Evolutionary conservation across 2,113 vertebrate genomes (phyloP), one percentile per base, ranked within the genome.

Genomic region (Zosterops lateralis): DNA sequence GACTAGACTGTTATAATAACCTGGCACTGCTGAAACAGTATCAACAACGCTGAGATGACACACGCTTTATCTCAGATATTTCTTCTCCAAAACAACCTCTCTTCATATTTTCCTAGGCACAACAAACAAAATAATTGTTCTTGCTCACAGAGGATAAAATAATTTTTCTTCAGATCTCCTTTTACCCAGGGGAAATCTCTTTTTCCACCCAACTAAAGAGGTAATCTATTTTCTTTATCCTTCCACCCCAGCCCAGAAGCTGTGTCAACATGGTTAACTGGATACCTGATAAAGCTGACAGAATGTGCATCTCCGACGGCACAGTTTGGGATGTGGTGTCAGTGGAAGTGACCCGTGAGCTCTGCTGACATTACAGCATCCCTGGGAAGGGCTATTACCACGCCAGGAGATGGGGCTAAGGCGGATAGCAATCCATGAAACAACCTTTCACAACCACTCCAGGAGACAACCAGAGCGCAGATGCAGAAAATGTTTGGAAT

Each of bases 161-260:
- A 86, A 70, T 92, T 96, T 96, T 95, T 76, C 91, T 83, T 91
- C 54, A 67, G 85, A 82, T 95, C 76, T 80, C 78, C 73, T 47
- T 92, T 81, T 60, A 92, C 93, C 68, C 79, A 70, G 31, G 93
- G 95, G 96, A 97, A 96, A 95, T 92, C 62, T 96, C 95, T 91
- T 87, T 93, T 95, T 90, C 88, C 88, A 92, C 76, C 72, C 91
- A 95, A 83, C 68, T 95, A 90, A 95, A 74, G 93, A 94, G 87
- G 87, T 79, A 87, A 87, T 93, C 95, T 93, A 72, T 92, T 96
- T 93, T 84, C 80, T 91, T 95, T 91, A 91, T 95, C 91, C 94
- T 91, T 76, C 47, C 34, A 76, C 65, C 89, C 48, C 74, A 29
- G 68, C 58, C 74, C 70, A 88, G 87, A 77, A 92, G 92, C 75